A percentile compares a stretch with the other conserved stretches of the same genome.
Conservation (phyloP, 2,888 invertebrate genomes). For the Athalia rosae region DNA sequence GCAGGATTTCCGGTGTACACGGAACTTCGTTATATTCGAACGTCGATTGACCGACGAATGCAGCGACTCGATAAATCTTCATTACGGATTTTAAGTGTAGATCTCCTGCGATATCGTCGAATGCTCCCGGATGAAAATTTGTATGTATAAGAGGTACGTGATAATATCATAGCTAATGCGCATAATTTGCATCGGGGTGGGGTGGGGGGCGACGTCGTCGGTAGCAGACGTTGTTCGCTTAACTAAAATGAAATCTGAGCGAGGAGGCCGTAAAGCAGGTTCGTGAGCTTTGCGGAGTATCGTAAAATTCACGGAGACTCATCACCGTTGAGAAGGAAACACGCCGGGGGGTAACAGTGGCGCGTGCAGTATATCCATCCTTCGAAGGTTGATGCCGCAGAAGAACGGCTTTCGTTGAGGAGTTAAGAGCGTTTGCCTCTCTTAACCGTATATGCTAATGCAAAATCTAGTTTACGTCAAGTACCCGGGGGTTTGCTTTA, state of each 20-base stretch:
- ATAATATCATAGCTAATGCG: background rate
- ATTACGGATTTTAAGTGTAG: no score
- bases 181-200: background rate
- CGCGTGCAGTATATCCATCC: background rate
- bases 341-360: conserved; percentile 23
- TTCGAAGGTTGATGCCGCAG: background rate
- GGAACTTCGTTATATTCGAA: no score
- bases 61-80: no score
- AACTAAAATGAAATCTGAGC: conserved; percentile 45
- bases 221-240: conserved; percentile 22
- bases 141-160: no score
- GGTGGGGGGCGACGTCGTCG: background rate
- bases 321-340: conserved; percentile 26
- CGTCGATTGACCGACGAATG: no score
- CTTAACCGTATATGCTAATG: conserved; percentile 38
- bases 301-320: conserved; percentile 45
- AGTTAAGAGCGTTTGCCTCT: conserved; percentile 19
- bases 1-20: no score
- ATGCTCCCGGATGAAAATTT: no score
- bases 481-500: conserved; percentile 36
- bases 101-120: no score
- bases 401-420: background rate
- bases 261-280: conserved; percentile 31
- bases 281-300: conserved; percentile 37
- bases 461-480: conserved; percentile 43